These are phyloP conservation scores for Ectobius pallidus DNA, from an alignment of 2,888 invertebrate genomes.

Conservation along the genomic window DNA sequence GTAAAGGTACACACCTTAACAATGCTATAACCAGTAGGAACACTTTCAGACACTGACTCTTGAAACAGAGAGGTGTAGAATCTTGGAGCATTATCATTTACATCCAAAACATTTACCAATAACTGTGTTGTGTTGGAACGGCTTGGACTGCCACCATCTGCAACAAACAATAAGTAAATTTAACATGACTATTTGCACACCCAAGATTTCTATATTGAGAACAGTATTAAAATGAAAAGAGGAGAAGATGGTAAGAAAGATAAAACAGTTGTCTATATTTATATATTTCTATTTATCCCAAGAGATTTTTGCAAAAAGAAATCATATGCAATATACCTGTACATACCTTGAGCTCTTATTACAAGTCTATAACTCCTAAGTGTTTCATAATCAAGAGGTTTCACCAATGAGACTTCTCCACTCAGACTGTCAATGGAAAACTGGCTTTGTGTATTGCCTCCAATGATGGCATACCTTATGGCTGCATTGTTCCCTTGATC, in stretches of 20 bases:
- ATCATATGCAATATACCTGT: too few species aligned
- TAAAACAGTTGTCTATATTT: too few species aligned
- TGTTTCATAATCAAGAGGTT: constrained; percentile 88
- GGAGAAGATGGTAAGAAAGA: too few species aligned
- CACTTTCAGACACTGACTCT: constrained; percentile 92
- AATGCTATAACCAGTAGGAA: constrained; percentile 86
- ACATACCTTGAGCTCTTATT: constrained; percentile 82
- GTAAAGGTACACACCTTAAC: constrained; percentile 75
- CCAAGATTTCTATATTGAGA: too few species aligned
- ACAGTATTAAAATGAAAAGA: too few species aligned
- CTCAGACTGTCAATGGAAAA: constrained; percentile 93
- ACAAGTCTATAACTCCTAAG: constrained; percentile 85
- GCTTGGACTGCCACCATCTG: constrained; percentile 92
- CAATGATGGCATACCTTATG: constrained; percentile 92
- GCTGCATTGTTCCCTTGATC: constrained; percentile 94
- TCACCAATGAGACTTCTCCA: constrained; percentile 87
- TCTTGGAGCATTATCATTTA: constrained; percentile 92
- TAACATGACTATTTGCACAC: too few species aligned
- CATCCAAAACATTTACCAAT: constrained; percentile 89
- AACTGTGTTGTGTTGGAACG: constrained; percentile 93
- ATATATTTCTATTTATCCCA: too few species aligned
- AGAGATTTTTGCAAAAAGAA: too few species aligned
- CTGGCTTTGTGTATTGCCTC: constrained; percentile 91
- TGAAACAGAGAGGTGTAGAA: constrained; percentile 93
- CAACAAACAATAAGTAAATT: constrained; percentile 39